Evolutionary conservation across 2,888 invertebrate genomes (phyloP).

Genomic region (Prenolepis imparis): DNA sequence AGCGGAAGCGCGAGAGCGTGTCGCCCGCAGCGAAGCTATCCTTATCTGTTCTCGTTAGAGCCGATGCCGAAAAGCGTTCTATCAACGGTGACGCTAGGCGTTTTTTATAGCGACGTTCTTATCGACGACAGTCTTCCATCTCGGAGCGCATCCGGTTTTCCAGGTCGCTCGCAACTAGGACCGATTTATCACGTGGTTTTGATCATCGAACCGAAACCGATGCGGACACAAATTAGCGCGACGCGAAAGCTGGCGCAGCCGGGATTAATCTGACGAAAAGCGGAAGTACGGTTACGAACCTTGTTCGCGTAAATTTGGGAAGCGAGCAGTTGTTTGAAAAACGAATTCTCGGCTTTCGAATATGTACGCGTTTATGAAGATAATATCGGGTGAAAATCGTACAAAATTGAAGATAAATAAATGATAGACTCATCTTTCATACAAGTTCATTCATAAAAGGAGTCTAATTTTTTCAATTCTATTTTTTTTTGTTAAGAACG

Average conservation of each 20-base stretch:
- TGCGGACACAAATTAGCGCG: not conserved
- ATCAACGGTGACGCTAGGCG: conserved; percentile 39
- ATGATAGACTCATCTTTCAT: not conserved
- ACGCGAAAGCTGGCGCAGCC: conserved; percentile 2
- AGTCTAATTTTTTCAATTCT: not conserved
- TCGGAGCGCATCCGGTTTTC: conserved; percentile 52
- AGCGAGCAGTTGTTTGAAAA: conserved; percentile 3
- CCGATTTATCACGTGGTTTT: conserved; percentile 49
- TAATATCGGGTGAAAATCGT: not conserved
- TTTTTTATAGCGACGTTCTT: conserved; percentile 49
- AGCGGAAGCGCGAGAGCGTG: conserved; percentile 42
- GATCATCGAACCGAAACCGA: conserved; percentile 37
- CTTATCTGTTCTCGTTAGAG: conserved; percentile 56
- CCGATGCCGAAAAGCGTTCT: conserved; percentile 49
- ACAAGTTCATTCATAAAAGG: not conserved
- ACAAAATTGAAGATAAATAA: not conserved
- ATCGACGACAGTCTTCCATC: conserved; percentile 56
- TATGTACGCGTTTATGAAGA: not conserved
- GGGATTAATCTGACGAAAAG: conserved; percentile 40
- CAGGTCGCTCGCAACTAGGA: conserved; percentile 25
- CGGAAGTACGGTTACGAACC: conserved; percentile 23
- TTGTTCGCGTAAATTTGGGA: conserved; percentile 2
- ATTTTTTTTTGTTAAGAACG: not conserved
- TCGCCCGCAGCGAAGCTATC: conserved; percentile 47
- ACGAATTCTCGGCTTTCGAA: conserved; percentile 9